Base-by-base conservation (phyloP, 2,797 vertebrate species). In the Parauchenoglanis punctatus region DNA sequence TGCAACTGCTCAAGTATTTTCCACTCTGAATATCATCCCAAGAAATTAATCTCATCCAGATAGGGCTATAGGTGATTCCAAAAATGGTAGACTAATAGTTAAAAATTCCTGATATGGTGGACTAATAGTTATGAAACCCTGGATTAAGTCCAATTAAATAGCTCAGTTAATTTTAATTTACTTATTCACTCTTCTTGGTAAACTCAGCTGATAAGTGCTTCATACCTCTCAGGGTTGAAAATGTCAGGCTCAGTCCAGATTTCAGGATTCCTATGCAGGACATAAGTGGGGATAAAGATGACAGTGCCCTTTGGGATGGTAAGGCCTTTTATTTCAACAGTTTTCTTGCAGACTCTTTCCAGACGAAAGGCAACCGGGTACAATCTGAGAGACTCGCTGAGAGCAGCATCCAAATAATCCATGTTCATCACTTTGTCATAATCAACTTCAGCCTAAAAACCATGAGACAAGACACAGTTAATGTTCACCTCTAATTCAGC, bases 161-260 rank as follows among this genome's bases (percentile, higher is more conserved):
- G 31, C 31, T 31, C 31, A 31, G 31, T 31, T 31, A 31, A 31
- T 31, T 31, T 1, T 0, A 31, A 31, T 31, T 31, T 31, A 31
- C 31, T 31, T 31, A 31, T 31, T 44, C 68, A 44, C 40, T 20
- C 2, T 73, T 72, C 8, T n/a, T 13, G 1, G 4, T 15, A 7
- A 2, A 70, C 1, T 31, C 31, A 31, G 31, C 31, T 31, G 31
- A 31, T 31, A 31, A 31, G 1, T 11, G 0, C 44, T 63, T 78
- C 49, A 13, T 46, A 96, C 96, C 96, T 96, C 90, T 97, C 95
- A 2, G 97, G 96, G 84, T 93, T 94, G 90, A 96, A 96, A 83
- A 92, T 93, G 0, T 96, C 93, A 0, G 96, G 96, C 23, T 97
- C 94, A 0, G 93, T 89, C 96, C 96, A 96, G 81, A 93, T 40